phyloP scores from a whole-genome alignment of 2,113 vertebrate genomes.

The Kryptolebias marmoratus region DNA sequence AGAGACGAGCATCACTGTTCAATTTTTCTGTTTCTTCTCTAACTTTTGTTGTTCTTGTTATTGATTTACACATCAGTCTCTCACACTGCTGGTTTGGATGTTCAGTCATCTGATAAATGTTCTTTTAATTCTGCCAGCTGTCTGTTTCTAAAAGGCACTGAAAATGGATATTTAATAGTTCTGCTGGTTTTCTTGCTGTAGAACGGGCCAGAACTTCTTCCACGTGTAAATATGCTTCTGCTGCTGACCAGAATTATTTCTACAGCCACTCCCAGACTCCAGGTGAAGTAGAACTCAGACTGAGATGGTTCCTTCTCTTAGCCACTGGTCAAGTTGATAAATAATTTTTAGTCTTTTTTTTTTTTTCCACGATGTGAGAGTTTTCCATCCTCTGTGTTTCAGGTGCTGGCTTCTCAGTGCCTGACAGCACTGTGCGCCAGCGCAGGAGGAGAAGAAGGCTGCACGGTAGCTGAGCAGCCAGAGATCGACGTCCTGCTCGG shows the following conservation, averaged over 20 bases:
- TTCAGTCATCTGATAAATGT: not conserved
- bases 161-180: not conserved
- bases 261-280: conserved; percentile 87
- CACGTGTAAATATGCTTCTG: conserved; percentile 91
- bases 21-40: not conserved
- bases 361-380: not conserved
- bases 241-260: conserved; percentile 90
- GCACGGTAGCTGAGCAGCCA: conserved; percentile 91
- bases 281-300: conserved; percentile 77
- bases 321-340: no score
- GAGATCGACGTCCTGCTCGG: conserved; percentile 92
- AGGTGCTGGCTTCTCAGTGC: conserved; percentile 92
- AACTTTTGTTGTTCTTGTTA: not conserved
- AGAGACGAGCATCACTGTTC: not conserved
- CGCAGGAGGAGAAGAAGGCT: conserved; percentile 88
- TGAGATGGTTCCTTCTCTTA: no score
- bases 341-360: not conserved
- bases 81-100: not conserved
- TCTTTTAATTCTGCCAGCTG: not conserved
- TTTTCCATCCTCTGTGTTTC: conserved; percentile 18
- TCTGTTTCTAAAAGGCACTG: not conserved
- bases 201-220: conserved; percentile 94
- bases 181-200: conserved; percentile 56
- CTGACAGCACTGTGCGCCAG: conserved; percentile 89
- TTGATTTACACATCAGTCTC: not conserved